Conservation (phyloP, 2,113 vertebrate species). For the Carlito syrichta region DNA sequence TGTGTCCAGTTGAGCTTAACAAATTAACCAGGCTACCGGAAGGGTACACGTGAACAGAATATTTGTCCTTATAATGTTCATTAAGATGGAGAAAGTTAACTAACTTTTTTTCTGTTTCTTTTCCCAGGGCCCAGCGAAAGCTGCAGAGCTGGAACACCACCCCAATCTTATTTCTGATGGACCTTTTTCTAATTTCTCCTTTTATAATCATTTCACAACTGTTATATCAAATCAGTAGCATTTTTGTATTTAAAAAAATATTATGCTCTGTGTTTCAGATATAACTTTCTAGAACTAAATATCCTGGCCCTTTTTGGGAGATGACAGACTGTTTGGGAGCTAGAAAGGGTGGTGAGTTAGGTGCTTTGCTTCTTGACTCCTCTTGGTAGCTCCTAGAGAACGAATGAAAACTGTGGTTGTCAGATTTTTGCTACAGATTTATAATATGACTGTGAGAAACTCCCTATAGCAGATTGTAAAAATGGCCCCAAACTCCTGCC, state of each 20-base stretch:
- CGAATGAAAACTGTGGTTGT: neutral
- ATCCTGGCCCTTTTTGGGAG: neutral
- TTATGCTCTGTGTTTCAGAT: constrained; percentile 34
- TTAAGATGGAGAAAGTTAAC: constrained; percentile 71
- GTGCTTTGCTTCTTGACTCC: neutral
- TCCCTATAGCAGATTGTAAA: neutral
- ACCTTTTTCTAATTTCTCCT: neutral
- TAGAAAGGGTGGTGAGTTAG: neutral
- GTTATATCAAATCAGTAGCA: neutral
- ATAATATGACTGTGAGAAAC: neutral
- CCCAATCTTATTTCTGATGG: constrained; percentile 13
- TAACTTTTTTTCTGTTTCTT: constrained; percentile 60
- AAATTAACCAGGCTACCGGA: constrained; percentile 77
- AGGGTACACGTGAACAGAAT: constrained; percentile 68
- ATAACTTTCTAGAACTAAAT: constrained; percentile 41
- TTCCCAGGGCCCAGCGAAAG: constrained; percentile 49
- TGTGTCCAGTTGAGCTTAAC: constrained; percentile 76
- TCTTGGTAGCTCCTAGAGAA: neutral
- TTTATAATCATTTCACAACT: constrained; percentile 25
- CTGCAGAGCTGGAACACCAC: neutral
- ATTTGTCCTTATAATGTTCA: constrained; percentile 77
- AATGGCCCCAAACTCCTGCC: neutral
- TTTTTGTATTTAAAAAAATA: constrained; percentile 57
- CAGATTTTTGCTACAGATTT: neutral
- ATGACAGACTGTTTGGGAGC: neutral